A percentile compares a stretch with the other conserved stretches of the same genome.
phyloP scores from a whole-genome alignment of 2,888 invertebrate species.

The Tortricodes alternella region DNA sequence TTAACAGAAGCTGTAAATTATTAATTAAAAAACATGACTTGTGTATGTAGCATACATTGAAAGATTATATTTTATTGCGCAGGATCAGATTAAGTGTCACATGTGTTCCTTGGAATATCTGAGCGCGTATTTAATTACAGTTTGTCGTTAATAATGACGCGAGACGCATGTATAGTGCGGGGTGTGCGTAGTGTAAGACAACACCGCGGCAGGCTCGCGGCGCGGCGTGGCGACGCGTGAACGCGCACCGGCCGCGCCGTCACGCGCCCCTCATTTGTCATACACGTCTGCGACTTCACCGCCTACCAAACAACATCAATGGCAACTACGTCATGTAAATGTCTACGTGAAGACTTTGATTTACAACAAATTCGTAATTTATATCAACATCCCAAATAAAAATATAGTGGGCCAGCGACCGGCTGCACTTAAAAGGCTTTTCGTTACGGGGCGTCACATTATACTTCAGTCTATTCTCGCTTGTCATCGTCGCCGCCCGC shows the following conservation, averaged over 20 bases:
- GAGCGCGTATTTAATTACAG: slow-evolving; percentile 65
- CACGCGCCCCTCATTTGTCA: slow-evolving; percentile 65
- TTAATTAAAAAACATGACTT: slow-evolving; percentile 42
- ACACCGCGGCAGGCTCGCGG: slow-evolving; percentile 44
- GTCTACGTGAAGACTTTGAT: slow-evolving; percentile 8
- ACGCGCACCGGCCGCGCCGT: slow-evolving; percentile 43
- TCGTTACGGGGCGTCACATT: slow-evolving; percentile 57
- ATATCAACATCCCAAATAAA: slow-evolving; percentile 7
- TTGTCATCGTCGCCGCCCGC: slow-evolving; percentile 58
- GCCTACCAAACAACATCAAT: slow-evolving; percentile 36
- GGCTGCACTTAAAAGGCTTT: slow-evolving; percentile 67
- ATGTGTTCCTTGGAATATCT: slow-evolving; percentile 61
- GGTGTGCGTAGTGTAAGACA: slow-evolving; percentile 48
- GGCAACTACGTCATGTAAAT: slow-evolving; percentile 20
- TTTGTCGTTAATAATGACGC: slow-evolving; percentile 65
- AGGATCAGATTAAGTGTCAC: slow-evolving; percentile 47
- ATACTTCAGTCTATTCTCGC: slow-evolving; percentile 62
- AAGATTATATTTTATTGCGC: slow-evolving; percentile 52
- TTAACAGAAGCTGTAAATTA: slow-evolving; percentile 56
- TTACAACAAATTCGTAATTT: not conserved
- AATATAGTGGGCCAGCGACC: slow-evolving; percentile 44
- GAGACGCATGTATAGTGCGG: slow-evolving; percentile 48
- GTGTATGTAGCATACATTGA: not conserved
- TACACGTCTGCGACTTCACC: slow-evolving; percentile 43
- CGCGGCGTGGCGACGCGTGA: slow-evolving; percentile 33